These are phyloP conservation scores for Ameiurus melas DNA, from an alignment of 2,113 vertebrate genomes.

Conservation along the genomic window DNA sequence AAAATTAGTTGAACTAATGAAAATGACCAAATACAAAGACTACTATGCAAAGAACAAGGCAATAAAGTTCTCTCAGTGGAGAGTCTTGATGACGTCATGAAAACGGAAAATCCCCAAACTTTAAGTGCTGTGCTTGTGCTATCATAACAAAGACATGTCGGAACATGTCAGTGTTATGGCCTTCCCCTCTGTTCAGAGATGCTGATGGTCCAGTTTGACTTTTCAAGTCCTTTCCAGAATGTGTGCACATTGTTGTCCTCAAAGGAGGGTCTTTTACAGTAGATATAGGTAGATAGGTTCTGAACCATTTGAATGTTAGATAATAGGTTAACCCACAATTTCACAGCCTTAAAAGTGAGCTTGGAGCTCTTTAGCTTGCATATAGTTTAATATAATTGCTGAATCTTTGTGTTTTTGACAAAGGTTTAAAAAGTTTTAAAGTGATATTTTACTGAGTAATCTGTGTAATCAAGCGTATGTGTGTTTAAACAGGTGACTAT, in stretches of 20 bases:
- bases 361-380: neutral
- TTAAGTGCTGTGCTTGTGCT: neutral
- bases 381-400: neutral
- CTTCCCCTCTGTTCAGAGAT: neutral
- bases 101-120: neutral
- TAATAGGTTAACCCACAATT: neutral
- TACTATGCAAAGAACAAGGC: neutral
- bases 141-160: neutral
- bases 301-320: neutral
- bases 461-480: conserved; percentile 2
- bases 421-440: no score
- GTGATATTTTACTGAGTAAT: neutral
- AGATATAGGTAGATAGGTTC: neutral
- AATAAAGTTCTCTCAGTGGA: neutral
- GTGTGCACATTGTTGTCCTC: neutral
- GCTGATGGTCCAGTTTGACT: neutral
- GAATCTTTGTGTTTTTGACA: neutral
- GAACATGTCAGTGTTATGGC: neutral
- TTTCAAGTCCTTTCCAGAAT: neutral
- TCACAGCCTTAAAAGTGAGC: neutral
- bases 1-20: no score
- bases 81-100: neutral
- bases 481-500: neutral
- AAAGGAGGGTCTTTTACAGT: neutral
- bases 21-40: no score